phyloP scores from a whole-genome alignment of 2,113 vertebrate species.

The Carassius gibelio region DNA sequence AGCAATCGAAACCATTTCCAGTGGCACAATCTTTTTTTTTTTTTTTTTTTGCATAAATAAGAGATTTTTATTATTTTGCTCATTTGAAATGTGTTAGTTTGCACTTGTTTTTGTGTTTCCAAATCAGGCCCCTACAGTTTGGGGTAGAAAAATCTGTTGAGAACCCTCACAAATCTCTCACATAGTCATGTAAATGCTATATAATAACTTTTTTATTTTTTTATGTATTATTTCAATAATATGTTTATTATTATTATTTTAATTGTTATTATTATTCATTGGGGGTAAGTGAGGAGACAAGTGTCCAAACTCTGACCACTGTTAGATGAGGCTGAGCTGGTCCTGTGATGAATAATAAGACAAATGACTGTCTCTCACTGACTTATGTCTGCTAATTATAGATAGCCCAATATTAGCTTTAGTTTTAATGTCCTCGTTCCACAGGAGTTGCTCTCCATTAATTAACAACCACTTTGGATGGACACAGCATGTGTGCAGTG shows the following conservation, averaged over 20 bases:
- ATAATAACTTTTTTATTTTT: background rate
- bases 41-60: background rate
- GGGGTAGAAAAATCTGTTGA: no score
- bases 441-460: constrained; percentile 29
- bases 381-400: constrained; percentile 44
- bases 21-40: background rate
- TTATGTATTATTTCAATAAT: no score
- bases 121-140: background rate
- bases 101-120: background rate
- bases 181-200: background rate
- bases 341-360: constrained; percentile 43
- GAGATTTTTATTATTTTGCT: background rate
- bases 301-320: constrained; percentile 14
- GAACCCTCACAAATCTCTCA: background rate
- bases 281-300: background rate
- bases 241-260: background rate
- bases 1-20: background rate
- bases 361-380: constrained; percentile 36
- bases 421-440: constrained; percentile 42
- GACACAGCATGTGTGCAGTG: constrained; percentile 5
- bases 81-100: background rate
- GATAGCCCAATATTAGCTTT: constrained; percentile 53
- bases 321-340: constrained; percentile 31
- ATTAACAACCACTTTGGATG: constrained; percentile 25
- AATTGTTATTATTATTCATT: background rate